Percentiles rank a stretch among this genome's conserved stretches.
Evolutionary conservation across 2,113 vertebrate species (phyloP).

Genomic region (Asarcornis scutulata): DNA sequence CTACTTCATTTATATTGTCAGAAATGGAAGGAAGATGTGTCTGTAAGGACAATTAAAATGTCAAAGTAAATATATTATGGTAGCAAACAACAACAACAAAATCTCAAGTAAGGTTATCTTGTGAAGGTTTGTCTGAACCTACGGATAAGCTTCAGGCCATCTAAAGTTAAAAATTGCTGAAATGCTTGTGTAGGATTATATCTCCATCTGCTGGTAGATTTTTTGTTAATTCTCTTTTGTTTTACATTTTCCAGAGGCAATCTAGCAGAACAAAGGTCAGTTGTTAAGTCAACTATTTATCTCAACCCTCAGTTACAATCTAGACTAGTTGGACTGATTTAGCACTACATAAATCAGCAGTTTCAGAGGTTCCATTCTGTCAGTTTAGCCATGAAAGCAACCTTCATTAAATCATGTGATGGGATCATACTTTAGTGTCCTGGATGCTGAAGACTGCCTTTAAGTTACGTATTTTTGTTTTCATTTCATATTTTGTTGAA

Average conservation of each 20-base stretch:
- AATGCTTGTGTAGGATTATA: neutral
- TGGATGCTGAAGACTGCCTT: neutral
- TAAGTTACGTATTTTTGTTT: neutral
- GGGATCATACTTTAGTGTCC: neutral
- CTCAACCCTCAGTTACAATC: neutral
- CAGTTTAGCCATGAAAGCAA: neutral
- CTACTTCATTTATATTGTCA: conserved; percentile 87
- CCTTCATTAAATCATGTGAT: neutral
- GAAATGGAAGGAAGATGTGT: conserved; percentile 86
- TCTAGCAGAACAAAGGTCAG: neutral
- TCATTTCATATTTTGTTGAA: neutral
- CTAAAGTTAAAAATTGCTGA: neutral
- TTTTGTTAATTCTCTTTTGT: neutral
- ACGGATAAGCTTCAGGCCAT: neutral
- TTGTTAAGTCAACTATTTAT: neutral
- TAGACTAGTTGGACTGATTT: neutral
- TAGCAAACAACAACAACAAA: neutral
- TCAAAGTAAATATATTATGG: neutral
- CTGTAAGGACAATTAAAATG: conserved; percentile 67
- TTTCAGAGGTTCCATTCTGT: neutral
- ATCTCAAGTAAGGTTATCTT: neutral
- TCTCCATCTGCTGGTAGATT: neutral
- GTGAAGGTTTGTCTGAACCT: neutral
- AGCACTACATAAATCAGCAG: neutral
- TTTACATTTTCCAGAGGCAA: neutral